Base-by-base conservation (phyloP, 2,113 vertebrate species). In the Cottus gobio region DNA sequence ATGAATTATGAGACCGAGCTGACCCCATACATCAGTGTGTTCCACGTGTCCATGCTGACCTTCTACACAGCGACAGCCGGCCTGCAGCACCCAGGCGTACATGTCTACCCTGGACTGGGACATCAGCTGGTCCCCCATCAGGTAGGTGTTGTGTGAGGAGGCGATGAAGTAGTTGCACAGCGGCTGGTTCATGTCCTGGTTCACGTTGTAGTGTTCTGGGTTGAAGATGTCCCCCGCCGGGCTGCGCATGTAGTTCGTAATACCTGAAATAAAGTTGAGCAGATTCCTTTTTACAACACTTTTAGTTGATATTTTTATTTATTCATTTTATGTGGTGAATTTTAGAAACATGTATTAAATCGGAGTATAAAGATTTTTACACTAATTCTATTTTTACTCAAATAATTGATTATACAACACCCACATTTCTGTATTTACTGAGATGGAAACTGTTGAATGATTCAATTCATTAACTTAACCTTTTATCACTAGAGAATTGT, bases 61-160 rank as follows among this genome's bases (percentile, higher is more conserved):
- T 95, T 99, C 98, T 36, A 99, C 97, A 0, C 98, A 99, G 82
- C 98, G 97, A 76, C 98, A 99, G 89, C 98, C 98, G 0, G 97
- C 94, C 83, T 99, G 98, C 56, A 99, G 95, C 82, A 99, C 98
- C 97, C 98, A 97, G 36, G 98, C 95, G 0, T 99, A 99, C 98
- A 99, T 99, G 93, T 99, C 98, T 48, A 96, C 97, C 54, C 98
- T 93, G 9, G 98, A 99, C 94, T 99, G 98, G 56, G 98, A 99
- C 96, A 97, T 97, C 85, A 99, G 96, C 91, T 99, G 98, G 94
- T 99, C 98, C 0, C 98, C 98, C 95, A 95, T 97, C 92, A 99
- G 96, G 95, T 99, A 99, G 84, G 98, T 99, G 94, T 99, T 99
- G 91, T 99, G 98, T 64, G 98, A 99, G 0, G 98, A 99, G 82